Evolutionary conservation across 2,888 invertebrate species (phyloP).

Genomic region (Margaritifera margaritifera): DNA sequence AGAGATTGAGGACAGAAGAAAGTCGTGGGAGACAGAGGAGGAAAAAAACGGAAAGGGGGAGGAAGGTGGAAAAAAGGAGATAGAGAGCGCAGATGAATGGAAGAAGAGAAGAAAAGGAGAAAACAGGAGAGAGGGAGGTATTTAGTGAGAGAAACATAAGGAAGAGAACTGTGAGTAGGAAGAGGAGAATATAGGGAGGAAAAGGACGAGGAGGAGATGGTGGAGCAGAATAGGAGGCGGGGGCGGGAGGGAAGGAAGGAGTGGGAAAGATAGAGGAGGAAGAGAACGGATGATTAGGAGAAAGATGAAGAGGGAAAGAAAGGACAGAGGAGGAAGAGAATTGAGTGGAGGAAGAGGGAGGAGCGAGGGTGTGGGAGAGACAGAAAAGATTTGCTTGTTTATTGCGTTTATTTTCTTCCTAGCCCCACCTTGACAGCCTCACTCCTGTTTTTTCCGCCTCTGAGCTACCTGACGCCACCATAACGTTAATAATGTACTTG

Average conservation of each 20-base stretch:
- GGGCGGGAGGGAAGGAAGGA: neutral
- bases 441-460: too few relatives aligned
- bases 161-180: neutral
- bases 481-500: too few relatives aligned
- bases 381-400: neutral
- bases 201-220: neutral
- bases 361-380: neutral
- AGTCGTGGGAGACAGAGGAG: neutral
- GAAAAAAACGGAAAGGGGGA: neutral
- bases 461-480: too few relatives aligned
- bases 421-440: too few relatives aligned
- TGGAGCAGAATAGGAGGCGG: neutral
- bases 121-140: neutral
- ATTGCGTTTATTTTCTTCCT: too few relatives aligned
- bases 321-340: neutral
- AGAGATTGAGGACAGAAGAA: neutral
- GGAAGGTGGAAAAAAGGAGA: neutral
- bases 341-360: neutral
- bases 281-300: neutral
- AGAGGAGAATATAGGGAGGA: neutral
- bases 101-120: neutral
- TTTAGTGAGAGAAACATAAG: neutral
- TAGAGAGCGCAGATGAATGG: neutral
- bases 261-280: neutral
- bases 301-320: neutral